These are phyloP conservation scores for Sebastolobus alascanus DNA, from an alignment of 2,797 vertebrate genomes.

Conservation along the genomic window DNA sequence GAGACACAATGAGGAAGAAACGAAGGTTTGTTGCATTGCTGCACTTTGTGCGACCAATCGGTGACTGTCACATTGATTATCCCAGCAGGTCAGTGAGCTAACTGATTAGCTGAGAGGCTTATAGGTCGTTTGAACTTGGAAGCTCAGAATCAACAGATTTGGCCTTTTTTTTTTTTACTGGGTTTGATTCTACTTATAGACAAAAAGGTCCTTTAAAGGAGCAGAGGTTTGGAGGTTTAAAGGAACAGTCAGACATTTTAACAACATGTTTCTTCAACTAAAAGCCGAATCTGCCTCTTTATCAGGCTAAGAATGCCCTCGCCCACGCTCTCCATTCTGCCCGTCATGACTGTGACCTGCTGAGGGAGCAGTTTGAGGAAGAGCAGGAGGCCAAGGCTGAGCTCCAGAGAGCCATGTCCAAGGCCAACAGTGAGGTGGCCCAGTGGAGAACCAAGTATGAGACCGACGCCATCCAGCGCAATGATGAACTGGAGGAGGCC, in stretches of 20 bases:
- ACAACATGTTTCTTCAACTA: background rate
- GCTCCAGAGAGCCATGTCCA: conserved; percentile 85
- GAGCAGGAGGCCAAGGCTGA: conserved; percentile 86
- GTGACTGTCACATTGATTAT: background rate
- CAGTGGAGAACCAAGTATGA: conserved; percentile 88
- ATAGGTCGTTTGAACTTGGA: background rate
- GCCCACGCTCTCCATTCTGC: conserved; percentile 86
- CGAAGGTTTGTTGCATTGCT: conserved; percentile 73
- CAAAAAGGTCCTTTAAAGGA: background rate
- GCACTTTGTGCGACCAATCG: too few species aligned
- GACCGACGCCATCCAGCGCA: conserved; percentile 83
- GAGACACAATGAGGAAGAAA: conserved; percentile 84
- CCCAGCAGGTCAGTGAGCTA: background rate
- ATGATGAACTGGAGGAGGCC: conserved; percentile 87
- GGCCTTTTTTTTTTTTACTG: background rate
- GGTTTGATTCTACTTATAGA: background rate
- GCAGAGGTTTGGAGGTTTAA: background rate
- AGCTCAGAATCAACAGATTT: background rate
- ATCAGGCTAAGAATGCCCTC: conserved; percentile 86
- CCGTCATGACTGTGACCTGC: conserved; percentile 88
- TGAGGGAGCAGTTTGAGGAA: conserved; percentile 89
- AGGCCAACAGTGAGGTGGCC: conserved; percentile 86
- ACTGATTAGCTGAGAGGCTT: background rate
- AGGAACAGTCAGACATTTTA: background rate
- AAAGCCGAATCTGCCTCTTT: background rate